Percentiles rank a stretch among this genome's conserved stretches.
Conservation (phyloP, 2,797 vertebrate species). For the Merluccius polli region DNA sequence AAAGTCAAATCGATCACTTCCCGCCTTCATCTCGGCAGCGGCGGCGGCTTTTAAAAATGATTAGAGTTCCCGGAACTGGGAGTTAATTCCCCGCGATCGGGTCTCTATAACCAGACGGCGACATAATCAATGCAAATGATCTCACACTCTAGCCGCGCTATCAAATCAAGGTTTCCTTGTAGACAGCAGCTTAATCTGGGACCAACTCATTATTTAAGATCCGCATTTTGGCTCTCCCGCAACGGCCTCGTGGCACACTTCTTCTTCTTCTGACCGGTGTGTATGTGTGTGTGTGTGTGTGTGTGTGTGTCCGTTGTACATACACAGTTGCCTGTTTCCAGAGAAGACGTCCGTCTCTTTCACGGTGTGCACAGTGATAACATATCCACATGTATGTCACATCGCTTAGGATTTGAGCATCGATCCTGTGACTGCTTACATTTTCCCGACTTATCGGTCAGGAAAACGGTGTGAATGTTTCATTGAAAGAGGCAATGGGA, state of each 20-base stretch:
- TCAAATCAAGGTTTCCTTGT: conserved; percentile 32
- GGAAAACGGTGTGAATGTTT: too few relatives aligned
- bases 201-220: conserved; percentile 45
- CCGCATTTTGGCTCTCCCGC: conserved; percentile 15
- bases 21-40: conserved; percentile 54
- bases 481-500: background rate
- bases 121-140: conserved; percentile 68
- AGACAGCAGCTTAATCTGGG: conserved; percentile 47
- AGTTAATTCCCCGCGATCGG: conserved; percentile 62
- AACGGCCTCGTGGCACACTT: background rate
- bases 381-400: too few relatives aligned
- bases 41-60: conserved; percentile 54
- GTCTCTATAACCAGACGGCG: conserved; percentile 53
- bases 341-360: too few relatives aligned
- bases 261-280: background rate
- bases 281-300: background rate
- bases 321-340: too few relatives aligned
- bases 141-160: conserved; percentile 27
- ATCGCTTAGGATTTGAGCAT: too few relatives aligned
- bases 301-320: background rate
- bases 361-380: too few relatives aligned
- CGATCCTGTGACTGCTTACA: too few relatives aligned
- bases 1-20: conserved; percentile 58
- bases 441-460: too few relatives aligned
- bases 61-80: conserved; percentile 54